A percentile compares a stretch with the other conserved stretches of the same genome.
phyloP scores from a whole-genome alignment of 2,113 vertebrate species.

The Dunckerocampus dactyliophorus region DNA sequence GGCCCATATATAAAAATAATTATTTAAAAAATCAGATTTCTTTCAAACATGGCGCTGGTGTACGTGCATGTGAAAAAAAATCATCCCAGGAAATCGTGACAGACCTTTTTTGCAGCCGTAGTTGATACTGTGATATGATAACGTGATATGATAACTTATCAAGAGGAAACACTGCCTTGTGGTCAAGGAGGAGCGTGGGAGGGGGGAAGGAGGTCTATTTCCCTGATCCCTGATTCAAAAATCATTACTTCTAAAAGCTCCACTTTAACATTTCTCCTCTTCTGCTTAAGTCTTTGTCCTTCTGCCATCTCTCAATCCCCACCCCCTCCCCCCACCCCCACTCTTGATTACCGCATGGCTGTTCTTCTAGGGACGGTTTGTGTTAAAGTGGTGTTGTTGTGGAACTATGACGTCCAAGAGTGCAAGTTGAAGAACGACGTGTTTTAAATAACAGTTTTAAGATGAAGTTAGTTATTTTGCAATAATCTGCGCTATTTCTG shows the following conservation, averaged over 20 bases:
- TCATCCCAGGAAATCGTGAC: too few species aligned
- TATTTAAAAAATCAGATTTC: too few species aligned
- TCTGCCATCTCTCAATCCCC: constrained; percentile 12
- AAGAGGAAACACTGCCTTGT: too few species aligned
- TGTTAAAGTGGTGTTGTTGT: constrained; percentile 16
- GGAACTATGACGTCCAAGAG: neutral
- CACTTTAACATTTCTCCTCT: constrained; percentile 38
- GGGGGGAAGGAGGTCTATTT: constrained; percentile 5
- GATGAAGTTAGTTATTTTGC: too few species aligned
- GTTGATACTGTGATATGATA: too few species aligned
- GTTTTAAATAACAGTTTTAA: neutral
- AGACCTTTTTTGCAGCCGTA: too few species aligned
- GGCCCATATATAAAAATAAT: too few species aligned
- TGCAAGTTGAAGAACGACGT: neutral
- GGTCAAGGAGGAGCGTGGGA: too few species aligned
- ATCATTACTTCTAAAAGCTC: constrained; percentile 42
- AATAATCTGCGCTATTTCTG: too few species aligned
- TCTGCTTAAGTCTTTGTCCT: constrained; percentile 31
- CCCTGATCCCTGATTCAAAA: constrained; percentile 45
- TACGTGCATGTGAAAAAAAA: too few species aligned
- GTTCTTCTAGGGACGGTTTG: constrained; percentile 8
- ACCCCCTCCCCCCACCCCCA: neutral
- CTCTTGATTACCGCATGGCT: constrained; percentile 17
- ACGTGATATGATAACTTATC: too few species aligned
- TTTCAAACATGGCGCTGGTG: too few species aligned